Evolutionary conservation across 1,140 invertebrate species (phyloP).

Genomic region (Heliothis virescens): DNA sequence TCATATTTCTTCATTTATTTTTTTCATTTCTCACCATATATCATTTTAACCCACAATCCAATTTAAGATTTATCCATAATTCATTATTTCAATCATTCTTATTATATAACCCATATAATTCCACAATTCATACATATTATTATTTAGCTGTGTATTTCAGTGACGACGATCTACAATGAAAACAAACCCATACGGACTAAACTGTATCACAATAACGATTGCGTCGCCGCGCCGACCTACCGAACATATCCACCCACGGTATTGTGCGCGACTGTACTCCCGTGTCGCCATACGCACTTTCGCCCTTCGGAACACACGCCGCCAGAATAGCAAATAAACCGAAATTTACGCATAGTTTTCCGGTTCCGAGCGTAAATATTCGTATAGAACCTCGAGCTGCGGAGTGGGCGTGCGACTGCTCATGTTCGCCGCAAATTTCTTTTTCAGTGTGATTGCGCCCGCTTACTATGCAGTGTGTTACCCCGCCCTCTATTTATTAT

Average conservation of each 20-base stretch:
- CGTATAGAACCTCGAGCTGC: background rate
- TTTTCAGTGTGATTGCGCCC: conserved; percentile 2
- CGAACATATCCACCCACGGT: conserved; percentile 18
- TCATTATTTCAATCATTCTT: too few relatives aligned
- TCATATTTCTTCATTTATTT: too few relatives aligned
- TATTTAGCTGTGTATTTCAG: too few relatives aligned
- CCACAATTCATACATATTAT: too few relatives aligned
- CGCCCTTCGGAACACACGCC: conserved; percentile 36
- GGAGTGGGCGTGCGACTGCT: background rate
- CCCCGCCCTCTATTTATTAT: conserved; percentile 18
- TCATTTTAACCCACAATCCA: too few relatives aligned
- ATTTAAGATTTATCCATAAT: too few relatives aligned
- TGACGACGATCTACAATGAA: conserved; percentile 18
- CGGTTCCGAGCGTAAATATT: conserved; percentile 13
- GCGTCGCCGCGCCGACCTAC: background rate
- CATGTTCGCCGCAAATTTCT: conserved; percentile 18
- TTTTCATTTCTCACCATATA: too few relatives aligned
- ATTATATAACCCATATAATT: too few relatives aligned
- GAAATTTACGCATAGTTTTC: conserved; percentile 39
- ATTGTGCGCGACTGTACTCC: background rate
- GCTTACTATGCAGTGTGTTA: conserved; percentile 10
- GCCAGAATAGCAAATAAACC: conserved; percentile 41
- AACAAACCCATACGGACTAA: conserved; percentile 21
- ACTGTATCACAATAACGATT: conserved; percentile 29
- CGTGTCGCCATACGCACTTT: conserved; percentile 25